These are phyloP conservation scores for Otolemur garnettii DNA, from an alignment of 2,113 vertebrate species.

Conservation along the genomic window DNA sequence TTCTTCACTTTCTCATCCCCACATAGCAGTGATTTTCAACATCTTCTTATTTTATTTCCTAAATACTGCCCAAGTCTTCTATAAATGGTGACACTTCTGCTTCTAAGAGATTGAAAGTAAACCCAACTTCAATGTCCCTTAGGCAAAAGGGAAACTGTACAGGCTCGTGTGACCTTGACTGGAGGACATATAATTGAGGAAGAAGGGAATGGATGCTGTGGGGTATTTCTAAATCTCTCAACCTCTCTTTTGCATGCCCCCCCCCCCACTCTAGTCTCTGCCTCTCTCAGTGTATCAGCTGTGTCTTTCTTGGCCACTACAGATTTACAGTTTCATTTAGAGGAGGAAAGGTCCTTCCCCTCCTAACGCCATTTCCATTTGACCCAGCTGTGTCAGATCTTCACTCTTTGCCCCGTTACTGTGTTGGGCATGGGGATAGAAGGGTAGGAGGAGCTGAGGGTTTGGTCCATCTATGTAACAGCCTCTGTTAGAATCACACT, in stretches of 20 bases:
- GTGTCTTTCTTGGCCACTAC: background rate
- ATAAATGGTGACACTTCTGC: background rate
- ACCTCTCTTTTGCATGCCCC: rapidly evolving
- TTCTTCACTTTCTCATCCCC: background rate
- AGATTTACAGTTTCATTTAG: background rate
- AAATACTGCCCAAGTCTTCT: background rate
- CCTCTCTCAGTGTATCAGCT: background rate
- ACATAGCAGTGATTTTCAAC: background rate
- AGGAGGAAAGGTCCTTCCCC: background rate
- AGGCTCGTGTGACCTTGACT: background rate
- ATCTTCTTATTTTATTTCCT: background rate
- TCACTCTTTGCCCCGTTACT: background rate
- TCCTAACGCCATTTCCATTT: background rate
- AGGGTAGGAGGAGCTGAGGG: background rate
- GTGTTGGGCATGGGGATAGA: background rate
- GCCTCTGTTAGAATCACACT: too few relatives aligned
- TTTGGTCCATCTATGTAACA: background rate
- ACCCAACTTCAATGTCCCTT: background rate
- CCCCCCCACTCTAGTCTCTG: background rate
- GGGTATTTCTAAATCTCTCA: background rate
- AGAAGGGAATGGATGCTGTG: background rate
- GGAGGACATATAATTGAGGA: background rate
- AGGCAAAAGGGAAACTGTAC: background rate
- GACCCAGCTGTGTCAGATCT: background rate
- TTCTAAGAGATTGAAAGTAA: background rate